Base-by-base conservation (phyloP, 2,797 vertebrate species). In the Eulemur rubriventer region DNA sequence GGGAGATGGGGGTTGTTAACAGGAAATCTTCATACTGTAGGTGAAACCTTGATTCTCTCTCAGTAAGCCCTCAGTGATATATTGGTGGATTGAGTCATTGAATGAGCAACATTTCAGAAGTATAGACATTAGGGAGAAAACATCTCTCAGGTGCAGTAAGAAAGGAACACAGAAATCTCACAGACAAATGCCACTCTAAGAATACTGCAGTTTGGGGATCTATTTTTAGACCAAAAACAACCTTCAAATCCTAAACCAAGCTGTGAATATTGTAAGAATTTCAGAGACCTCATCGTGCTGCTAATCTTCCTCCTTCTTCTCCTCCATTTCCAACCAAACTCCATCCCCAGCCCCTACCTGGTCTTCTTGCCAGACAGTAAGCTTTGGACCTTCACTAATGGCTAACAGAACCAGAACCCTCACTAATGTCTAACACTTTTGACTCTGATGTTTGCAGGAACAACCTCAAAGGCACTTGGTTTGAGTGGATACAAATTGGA, bases 181-280 rank as follows among this genome's bases (percentile, higher is more conserved):
- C 65, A 73, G 57, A 61, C 73, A 24, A 35, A 43, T 16, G 30
- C 67, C 17, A 72, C 65, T 65, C 59, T 94, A 91, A 94, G 79
- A 87, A 87, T 55, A 87, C 30, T 75, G 41, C 63, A 20, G 16
- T 75, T 81, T 61, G 52, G 46, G 30, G 13, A 91, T 90, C 55
- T 95, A 88, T 92, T 97, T 97, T 97, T 96, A 87, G 78, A 90
- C 20, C 69, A 41, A 55, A 89, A 75, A 59, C 57, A 59, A 91
- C 80, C 75, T 75, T 87, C 61, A 79, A 67, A 63, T 92, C 30
- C 61, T 84, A 87, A 89, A 35, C 38, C 50, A 46, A 90, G 88
- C 63, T 70, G 22, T 52, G 80, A 90, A 65, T 87, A 65, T 46
- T 72, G 1, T 78, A 87, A 84, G 83, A 73, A 69, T 78, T 52